Conservation (phyloP, 2,888 invertebrate species). For the Venusia cambrica region DNA sequence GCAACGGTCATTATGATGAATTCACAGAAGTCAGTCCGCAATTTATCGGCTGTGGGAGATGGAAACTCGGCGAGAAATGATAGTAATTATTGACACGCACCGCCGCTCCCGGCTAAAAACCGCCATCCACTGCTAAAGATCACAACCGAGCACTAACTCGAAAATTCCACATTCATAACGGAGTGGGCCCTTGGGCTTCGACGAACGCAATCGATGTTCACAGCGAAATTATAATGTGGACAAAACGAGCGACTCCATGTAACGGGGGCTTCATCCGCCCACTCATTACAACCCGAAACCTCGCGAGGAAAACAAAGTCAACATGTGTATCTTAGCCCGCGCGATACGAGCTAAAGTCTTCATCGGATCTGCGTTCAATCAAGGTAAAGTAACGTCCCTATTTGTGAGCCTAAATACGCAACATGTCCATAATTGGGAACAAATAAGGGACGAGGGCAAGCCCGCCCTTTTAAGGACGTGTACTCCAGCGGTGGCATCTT, state of each 20-base stretch:
- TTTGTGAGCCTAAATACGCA: conserved; percentile 31
- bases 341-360: conserved; percentile 17
- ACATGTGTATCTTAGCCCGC: conserved; percentile 10
- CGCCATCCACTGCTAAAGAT: conserved; percentile 58
- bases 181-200: conserved; percentile 58
- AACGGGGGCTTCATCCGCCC: conserved; percentile 26
- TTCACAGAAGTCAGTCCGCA: conserved; percentile 69
- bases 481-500: conserved; percentile 66
- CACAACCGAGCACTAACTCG: conserved; percentile 70
- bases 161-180: conserved; percentile 74
- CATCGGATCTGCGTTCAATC: conserved; percentile 26
- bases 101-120: conserved; percentile 51
- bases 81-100: conserved; percentile 79
- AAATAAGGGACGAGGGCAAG: conserved; percentile 57
- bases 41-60: conserved; percentile 65
- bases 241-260: conserved; percentile 39
- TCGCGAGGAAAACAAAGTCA: conserved; percentile 17
- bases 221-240: conserved; percentile 46
- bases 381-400: conserved; percentile 26
- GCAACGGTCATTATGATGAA: conserved; percentile 65
- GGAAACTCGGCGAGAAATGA: conserved; percentile 64
- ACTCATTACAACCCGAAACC: conserved; percentile 19
- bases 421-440: conserved; percentile 53
- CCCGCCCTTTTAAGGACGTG: conserved; percentile 60
- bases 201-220: conserved; percentile 52